Conservation (phyloP, 1,140 invertebrate genomes). For the Drosophila bipectinata region DNA sequence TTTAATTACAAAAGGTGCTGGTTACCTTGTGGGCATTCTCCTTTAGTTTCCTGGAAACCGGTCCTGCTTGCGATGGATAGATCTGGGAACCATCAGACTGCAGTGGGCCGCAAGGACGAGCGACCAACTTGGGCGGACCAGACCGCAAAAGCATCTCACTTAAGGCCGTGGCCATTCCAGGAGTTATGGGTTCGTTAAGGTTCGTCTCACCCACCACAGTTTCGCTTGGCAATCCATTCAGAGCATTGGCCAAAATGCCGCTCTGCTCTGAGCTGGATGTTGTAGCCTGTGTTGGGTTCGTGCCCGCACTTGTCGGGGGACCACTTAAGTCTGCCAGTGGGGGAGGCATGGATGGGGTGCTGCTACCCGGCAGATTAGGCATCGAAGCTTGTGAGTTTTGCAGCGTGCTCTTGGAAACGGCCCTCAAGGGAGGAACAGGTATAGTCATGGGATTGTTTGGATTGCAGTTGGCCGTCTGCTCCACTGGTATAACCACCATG, state of each 20-base stretch:
- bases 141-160: slow-evolving; percentile 76
- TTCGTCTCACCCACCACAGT: slow-evolving; percentile 26
- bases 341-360: slow-evolving; percentile 41
- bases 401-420: slow-evolving; percentile 68
- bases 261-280: slow-evolving; percentile 14
- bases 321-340: slow-evolving; percentile 69
- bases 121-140: slow-evolving; percentile 83
- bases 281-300: background rate
- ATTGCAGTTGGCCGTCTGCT: slow-evolving; percentile 23
- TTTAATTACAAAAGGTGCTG: background rate
- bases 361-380: slow-evolving; percentile 1
- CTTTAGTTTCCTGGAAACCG: slow-evolving; percentile 81
- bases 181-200: slow-evolving; percentile 56
- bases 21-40: slow-evolving; percentile 84
- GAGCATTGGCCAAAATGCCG: slow-evolving; percentile 47
- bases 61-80: slow-evolving; percentile 83
- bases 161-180: slow-evolving; percentile 69
- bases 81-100: slow-evolving; percentile 77
- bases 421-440: slow-evolving; percentile 72
- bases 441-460: slow-evolving; percentile 59
- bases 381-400: slow-evolving; percentile 19
- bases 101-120: slow-evolving; percentile 82
- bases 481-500: slow-evolving; percentile 82
- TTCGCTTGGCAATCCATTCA: slow-evolving; percentile 55
- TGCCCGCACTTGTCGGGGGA: background rate